Base-by-base conservation (phyloP, 2,797 vertebrate species). In the Emydoidea blandingii region DNA sequence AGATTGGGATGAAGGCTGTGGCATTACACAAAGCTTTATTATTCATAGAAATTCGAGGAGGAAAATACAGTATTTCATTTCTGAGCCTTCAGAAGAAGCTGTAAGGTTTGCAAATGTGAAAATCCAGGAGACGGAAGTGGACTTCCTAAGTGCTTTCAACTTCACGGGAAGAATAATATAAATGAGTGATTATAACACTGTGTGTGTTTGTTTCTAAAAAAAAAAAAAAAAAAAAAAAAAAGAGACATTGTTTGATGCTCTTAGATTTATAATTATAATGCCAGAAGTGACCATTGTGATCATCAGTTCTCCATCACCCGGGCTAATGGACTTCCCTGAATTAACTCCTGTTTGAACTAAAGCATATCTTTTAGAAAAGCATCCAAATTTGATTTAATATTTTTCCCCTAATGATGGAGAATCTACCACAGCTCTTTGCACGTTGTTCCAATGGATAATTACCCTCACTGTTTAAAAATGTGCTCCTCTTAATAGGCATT, bases 11-110 rank as follows among this genome's bases (percentile, higher is more conserved):
- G 94, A 96, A 94, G 95, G 27, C 82, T 8, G 2, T 81, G 85
- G 87, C 59, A 87, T 94, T 93, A 87, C 93, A 93, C 47, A 82
- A 94, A 94, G 92, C 93, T 89, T 94, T 91, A 94, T 96, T 97
- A 92, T 94, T 96, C 78, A 65, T 90, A 96, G 95, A 95, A 94
- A 82, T 6, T 93, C 80, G 91, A 96, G 93, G 78, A 91, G 62
- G 89, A 96, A 89, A 95, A 37, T 72, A 91, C 2, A 83, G 94
- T 50, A 92, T 96, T 94, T 96, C n/a, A n/a, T 68, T 68, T 68
- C 87, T 86, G 95, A 93, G 29, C 54, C 53, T 88, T 93, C 76
- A 79, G 87, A 88, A 88, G 57, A 91, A 88, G 82, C 37, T 44
- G 15, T 83, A 74, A 57, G 88, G 56, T 12, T 88, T 68, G 65